These are phyloP conservation scores for Nematolebias whitei DNA, from an alignment of 2,113 vertebrate genomes.

Conservation along the genomic window DNA sequence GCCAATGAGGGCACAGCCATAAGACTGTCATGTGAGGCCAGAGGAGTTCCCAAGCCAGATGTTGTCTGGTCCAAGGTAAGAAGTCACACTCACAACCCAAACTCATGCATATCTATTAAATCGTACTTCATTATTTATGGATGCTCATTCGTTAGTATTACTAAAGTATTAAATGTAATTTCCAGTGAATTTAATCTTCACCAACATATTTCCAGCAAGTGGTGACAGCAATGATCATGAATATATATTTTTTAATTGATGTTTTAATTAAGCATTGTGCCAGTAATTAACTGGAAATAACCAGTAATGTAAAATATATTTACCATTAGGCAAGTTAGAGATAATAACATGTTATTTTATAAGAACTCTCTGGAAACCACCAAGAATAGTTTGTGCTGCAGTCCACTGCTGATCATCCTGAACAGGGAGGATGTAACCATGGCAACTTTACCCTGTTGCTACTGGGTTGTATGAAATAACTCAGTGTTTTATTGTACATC, in stretches of 20 bases:
- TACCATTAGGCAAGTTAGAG: too few species aligned
- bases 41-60: constrained; percentile 81
- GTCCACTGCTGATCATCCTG: constrained; percentile 52
- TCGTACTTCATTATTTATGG: constrained; percentile 23
- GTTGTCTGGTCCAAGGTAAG: constrained; percentile 90
- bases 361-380: constrained; percentile 11
- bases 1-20: constrained; percentile 83
- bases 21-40: constrained; percentile 82
- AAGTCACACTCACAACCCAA: constrained; percentile 14
- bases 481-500: constrained; percentile 20
- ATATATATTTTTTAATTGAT: background rate
- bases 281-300: background rate
- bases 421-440: constrained; percentile 49
- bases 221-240: background rate
- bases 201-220: background rate
- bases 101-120: constrained; percentile 31
- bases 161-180: background rate
- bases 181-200: background rate
- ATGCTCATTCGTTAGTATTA: too few species aligned
- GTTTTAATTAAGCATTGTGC: background rate
- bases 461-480: constrained; percentile 31
- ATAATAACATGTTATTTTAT: too few species aligned
- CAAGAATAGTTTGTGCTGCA: constrained; percentile 36
- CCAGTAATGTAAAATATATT: too few species aligned
- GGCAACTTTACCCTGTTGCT: constrained; percentile 47